phyloP scores from a whole-genome alignment of 2,113 vertebrate genomes.

The Bos indicus region DNA sequence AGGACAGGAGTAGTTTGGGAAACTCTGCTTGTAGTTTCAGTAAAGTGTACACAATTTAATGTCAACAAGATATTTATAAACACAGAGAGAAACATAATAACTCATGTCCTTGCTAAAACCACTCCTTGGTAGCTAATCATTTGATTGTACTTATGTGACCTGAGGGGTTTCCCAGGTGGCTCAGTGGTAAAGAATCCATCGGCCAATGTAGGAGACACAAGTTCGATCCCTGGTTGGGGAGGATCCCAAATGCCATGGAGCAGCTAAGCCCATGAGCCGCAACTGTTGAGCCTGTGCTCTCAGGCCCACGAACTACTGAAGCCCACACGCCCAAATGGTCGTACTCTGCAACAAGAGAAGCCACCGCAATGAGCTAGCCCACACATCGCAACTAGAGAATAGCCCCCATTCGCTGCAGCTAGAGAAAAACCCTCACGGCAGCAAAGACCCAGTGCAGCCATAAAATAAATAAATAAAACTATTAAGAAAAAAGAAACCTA shows the following conservation, averaged over 20 bases:
- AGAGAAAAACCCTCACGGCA: not conserved
- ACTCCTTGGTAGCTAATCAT: not conserved
- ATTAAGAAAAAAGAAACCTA: not conserved
- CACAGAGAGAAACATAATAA: not conserved
- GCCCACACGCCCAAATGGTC: not conserved
- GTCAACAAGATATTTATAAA: not conserved
- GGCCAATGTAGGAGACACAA: accelerated
- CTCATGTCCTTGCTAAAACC: not conserved
- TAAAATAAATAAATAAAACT: not conserved
- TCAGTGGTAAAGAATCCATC: not conserved
- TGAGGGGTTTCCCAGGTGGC: not conserved
- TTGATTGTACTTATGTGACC: not conserved
- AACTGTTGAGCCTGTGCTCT: not conserved
- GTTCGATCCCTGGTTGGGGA: not conserved
- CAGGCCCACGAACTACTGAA: not conserved
- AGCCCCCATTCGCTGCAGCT: not conserved
- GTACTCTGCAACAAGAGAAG: not conserved
- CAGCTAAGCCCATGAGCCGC: not conserved
- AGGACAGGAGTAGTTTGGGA: not conserved
- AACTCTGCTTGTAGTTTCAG: not conserved
- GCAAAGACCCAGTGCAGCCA: not conserved
- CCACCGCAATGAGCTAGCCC: not conserved
- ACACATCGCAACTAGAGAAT: not conserved
- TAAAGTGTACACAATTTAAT: not conserved
- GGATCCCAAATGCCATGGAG: not conserved